phyloP scores from a whole-genome alignment of 2,888 invertebrate genomes.

The Yponomeuta plumbellus region DNA sequence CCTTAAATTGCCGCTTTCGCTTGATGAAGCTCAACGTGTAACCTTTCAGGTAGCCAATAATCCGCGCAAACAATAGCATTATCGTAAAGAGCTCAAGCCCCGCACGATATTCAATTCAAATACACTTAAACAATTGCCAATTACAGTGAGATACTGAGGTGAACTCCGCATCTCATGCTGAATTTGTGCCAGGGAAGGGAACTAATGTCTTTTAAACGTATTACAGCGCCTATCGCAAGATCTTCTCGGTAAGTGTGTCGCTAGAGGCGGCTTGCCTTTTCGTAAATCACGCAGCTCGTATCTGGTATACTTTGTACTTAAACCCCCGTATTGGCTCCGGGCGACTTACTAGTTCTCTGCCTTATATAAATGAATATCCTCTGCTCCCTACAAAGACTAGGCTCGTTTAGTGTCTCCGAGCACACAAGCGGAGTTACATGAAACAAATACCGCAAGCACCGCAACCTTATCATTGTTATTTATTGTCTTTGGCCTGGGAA shows the following conservation, averaged over 20 bases:
- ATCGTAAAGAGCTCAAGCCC: constrained; percentile 7
- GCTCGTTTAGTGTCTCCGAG: constrained; percentile 12
- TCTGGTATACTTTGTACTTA: constrained; percentile 35
- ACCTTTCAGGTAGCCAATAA: constrained; percentile 18
- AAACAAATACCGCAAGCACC: constrained; percentile 17
- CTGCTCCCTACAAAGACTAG: constrained; percentile 14
- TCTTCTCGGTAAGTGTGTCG: constrained; percentile 58
- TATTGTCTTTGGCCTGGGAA: constrained; percentile 29
- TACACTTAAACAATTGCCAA: constrained; percentile 51
- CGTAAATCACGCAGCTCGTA: constrained; percentile 42
- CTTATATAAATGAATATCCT: constrained; percentile 27
- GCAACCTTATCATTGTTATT: constrained; percentile 27
- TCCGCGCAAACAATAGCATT: constrained; percentile 1
- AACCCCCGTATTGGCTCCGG: constrained; percentile 37
- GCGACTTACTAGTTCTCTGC: constrained; percentile 43
- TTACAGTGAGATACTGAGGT: constrained; percentile 35
- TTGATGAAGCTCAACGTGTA: constrained; percentile 17
- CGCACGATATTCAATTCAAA: constrained; percentile 45
- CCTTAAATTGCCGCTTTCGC: constrained; percentile 7
- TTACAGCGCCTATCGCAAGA: constrained; percentile 44
- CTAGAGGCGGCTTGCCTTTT: constrained; percentile 50
- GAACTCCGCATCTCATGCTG: constrained; percentile 9
- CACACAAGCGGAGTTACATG: constrained; percentile 11
- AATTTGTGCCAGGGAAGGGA: constrained; percentile 15
- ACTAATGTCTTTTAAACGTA: constrained; percentile 17